Percentiles rank a stretch among this genome's conserved stretches.
phyloP scores from a whole-genome alignment of 2,113 vertebrate genomes.

The Aythya baeri region DNA sequence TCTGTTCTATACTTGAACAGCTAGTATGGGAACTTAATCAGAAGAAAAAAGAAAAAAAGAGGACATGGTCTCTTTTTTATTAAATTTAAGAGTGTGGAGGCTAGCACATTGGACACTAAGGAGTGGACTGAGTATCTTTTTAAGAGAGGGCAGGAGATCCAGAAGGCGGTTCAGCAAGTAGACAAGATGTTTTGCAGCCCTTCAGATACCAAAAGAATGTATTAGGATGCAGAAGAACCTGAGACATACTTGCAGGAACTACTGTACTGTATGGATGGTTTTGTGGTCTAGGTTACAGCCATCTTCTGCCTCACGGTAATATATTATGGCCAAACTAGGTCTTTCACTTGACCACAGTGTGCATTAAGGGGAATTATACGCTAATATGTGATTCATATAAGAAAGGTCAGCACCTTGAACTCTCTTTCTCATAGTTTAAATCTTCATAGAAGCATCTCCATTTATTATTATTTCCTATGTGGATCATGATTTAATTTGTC shows the following conservation, averaged over 20 bases:
- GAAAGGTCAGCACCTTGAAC: background rate
- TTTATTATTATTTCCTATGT: background rate
- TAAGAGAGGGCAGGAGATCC: background rate
- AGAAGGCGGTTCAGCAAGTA: background rate
- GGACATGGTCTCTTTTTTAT: background rate
- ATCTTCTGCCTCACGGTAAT: background rate
- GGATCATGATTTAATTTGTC: background rate
- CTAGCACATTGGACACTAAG: background rate
- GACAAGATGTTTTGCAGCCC: background rate
- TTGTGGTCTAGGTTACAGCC: background rate
- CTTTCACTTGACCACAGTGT: background rate
- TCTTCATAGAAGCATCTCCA: background rate
- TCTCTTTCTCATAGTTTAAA: background rate
- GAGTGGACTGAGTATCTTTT: background rate
- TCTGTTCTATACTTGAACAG: background rate
- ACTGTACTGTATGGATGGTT: background rate
- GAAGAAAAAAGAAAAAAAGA: background rate
- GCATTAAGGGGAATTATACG: background rate
- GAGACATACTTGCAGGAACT: background rate
- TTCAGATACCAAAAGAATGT: background rate
- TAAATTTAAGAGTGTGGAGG: background rate
- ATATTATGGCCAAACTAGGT: background rate
- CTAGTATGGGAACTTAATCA: background rate
- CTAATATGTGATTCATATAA: background rate
- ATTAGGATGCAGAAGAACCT: background rate